Conservation (phyloP, 1,140 invertebrate species). For the Heterodera carotae region DNA sequence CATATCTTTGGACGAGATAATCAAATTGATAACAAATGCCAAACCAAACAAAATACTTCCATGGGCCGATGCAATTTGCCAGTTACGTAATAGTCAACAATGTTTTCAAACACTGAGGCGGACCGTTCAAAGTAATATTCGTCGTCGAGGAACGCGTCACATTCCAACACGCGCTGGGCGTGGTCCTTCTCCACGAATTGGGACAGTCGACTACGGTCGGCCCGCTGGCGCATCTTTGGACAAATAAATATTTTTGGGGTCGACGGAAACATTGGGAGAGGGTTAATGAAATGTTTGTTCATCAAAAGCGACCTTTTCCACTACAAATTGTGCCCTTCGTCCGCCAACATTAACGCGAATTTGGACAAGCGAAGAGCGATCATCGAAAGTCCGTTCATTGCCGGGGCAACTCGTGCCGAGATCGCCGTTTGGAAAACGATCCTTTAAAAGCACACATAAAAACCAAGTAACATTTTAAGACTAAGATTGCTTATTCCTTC, state of each 20-base stretch:
- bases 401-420: background rate
- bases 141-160: constrained; percentile 52
- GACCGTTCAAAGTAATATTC: constrained; percentile 61
- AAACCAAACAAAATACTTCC: constrained; percentile 40
- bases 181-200: constrained; percentile 54
- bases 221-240: constrained; percentile 43
- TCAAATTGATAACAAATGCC: background rate
- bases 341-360: constrained; percentile 51
- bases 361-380: constrained; percentile 16
- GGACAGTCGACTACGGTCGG: constrained; percentile 53
- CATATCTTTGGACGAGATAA: constrained; percentile 34
- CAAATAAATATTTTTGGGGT: background rate
- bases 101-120: constrained; percentile 59
- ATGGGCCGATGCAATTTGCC: constrained; percentile 60
- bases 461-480: too few relatives aligned
- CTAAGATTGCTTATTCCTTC: too few relatives aligned
- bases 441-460: background rate
- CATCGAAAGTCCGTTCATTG: background rate
- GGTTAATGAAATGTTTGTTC: background rate
- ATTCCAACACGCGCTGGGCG: constrained; percentile 54
- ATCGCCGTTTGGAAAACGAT: constrained; percentile 4
- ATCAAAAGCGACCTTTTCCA: constrained; percentile 46
- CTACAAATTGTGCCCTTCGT: constrained; percentile 40
- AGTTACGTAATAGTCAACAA: constrained; percentile 51
- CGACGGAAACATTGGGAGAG: background rate